Evolutionary conservation across 2,888 invertebrate species (phyloP).

Genomic region (Bellardia bayeri): DNA sequence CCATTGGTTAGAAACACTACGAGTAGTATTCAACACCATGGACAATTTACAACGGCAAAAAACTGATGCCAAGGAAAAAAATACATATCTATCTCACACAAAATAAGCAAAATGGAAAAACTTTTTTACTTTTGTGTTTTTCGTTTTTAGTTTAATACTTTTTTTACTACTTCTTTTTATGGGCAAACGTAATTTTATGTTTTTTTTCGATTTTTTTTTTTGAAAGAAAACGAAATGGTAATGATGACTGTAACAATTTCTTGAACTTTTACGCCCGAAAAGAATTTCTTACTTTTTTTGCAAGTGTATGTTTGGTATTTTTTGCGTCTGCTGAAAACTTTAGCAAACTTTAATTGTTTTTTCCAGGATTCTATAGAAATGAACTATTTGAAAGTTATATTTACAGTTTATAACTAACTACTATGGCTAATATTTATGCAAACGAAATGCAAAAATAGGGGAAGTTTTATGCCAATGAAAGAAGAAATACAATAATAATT

Average conservation of each 20-base stretch:
- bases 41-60: conserved; percentile 61
- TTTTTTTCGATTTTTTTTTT: conserved; percentile 7
- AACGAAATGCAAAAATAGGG: conserved; percentile 12
- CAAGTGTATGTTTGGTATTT: neutral
- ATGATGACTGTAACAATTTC: conserved; percentile 68
- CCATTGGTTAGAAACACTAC: conserved; percentile 61
- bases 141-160: neutral
- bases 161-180: conserved; percentile 7
- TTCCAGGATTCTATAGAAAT: conserved; percentile 49
- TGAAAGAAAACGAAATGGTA: conserved; percentile 58
- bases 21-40: conserved; percentile 64
- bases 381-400: conserved; percentile 65
- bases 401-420: conserved; percentile 68
- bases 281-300: conserved; percentile 15
- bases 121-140: conserved; percentile 25
- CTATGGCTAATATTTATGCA: conserved; percentile 65
- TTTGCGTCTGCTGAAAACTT: conserved; percentile 59
- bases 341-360: conserved; percentile 72
- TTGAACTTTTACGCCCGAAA: conserved; percentile 19
- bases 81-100: conserved; percentile 4
- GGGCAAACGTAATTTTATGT: conserved; percentile 37
- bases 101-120: conserved; percentile 64
- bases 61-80: conserved; percentile 48
- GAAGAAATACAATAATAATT: conserved; percentile 31
- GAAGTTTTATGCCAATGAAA: neutral